These are phyloP conservation scores for Cryptus armator DNA, from an alignment of 2,888 invertebrate genomes.

Conservation along the genomic window DNA sequence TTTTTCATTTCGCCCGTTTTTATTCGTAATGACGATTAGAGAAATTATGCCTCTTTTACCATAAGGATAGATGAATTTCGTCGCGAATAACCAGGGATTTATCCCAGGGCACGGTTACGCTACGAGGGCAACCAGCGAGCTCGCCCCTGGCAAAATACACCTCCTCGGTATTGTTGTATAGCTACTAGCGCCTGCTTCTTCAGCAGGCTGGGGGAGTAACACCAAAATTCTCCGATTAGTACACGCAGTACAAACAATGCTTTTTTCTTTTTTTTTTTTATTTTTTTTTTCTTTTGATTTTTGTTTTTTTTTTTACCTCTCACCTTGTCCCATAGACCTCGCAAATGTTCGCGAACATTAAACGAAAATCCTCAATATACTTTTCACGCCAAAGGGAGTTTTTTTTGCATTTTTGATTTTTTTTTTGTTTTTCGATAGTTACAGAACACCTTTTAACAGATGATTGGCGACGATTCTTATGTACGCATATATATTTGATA, in stretches of 20 bases:
- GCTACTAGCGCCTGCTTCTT: conserved; percentile 84
- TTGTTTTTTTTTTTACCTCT: conserved; percentile 27
- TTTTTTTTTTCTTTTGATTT: not conserved
- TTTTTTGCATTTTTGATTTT: not conserved
- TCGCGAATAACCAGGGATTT: conserved; percentile 78
- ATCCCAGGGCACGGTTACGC: conserved; percentile 79
- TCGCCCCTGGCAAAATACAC: conserved; percentile 85
- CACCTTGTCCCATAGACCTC: conserved; percentile 13
- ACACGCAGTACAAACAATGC: conserved; percentile 47
- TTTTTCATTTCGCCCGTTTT: not conserved
- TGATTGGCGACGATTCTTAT: not conserved
- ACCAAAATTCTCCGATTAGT: conserved; percentile 66
- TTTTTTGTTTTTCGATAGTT: not conserved
- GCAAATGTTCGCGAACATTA: not conserved
- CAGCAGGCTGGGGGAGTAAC: conserved; percentile 82
- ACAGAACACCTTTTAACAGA: not conserved
- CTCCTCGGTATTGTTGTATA: conserved; percentile 85
- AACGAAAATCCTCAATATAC: not conserved
- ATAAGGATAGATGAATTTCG: not conserved
- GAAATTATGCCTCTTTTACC: conserved; percentile 51
- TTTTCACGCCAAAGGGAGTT: not conserved
- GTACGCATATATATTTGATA: not conserved
- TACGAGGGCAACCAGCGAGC: conserved; percentile 84
- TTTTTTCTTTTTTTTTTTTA: conserved; percentile 3
- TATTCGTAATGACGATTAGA: conserved; percentile 36